Evolutionary conservation across 2,888 invertebrate genomes (phyloP).

Genomic region (Volucella zonaria): DNA sequence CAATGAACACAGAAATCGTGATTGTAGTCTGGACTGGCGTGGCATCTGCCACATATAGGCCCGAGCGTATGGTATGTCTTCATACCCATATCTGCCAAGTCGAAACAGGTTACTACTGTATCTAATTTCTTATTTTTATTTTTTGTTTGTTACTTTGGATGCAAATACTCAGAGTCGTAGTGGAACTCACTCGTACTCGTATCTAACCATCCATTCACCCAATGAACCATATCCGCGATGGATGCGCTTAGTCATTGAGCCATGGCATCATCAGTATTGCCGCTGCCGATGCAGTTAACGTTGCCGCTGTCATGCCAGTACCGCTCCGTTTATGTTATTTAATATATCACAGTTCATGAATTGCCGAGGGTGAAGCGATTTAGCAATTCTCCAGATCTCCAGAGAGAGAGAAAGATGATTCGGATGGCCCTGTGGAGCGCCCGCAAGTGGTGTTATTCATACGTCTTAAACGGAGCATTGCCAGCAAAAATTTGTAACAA

Average conservation of each 20-base stretch:
- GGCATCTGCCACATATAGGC: conserved; percentile 65
- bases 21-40: conserved; percentile 62
- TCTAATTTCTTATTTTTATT: too few relatives aligned
- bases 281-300: background rate
- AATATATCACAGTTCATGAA: conserved; percentile 74
- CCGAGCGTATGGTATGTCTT: conserved; percentile 58
- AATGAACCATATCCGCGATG: conserved; percentile 70
- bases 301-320: conserved; percentile 8
- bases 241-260: conserved; percentile 56
- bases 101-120: conserved; percentile 48
- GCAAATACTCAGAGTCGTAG: conserved; percentile 45
- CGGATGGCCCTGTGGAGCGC: conserved; percentile 11
- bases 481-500: conserved; percentile 64
- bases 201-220: conserved; percentile 41
- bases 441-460: conserved; percentile 44
- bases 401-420: conserved; percentile 1
- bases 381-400: conserved; percentile 55
- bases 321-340: conserved; percentile 58
- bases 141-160: conserved; percentile 32
- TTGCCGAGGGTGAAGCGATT: conserved; percentile 66
- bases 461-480: conserved; percentile 20
- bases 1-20: conserved; percentile 72
- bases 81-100: conserved; percentile 14
- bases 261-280: conserved; percentile 17
- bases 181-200: background rate